Percentiles rank a stretch among this genome's conserved stretches.
These are phyloP conservation scores for Magallana nippona DNA, from an alignment of 2,888 invertebrate genomes.

Conservation along the genomic window DNA sequence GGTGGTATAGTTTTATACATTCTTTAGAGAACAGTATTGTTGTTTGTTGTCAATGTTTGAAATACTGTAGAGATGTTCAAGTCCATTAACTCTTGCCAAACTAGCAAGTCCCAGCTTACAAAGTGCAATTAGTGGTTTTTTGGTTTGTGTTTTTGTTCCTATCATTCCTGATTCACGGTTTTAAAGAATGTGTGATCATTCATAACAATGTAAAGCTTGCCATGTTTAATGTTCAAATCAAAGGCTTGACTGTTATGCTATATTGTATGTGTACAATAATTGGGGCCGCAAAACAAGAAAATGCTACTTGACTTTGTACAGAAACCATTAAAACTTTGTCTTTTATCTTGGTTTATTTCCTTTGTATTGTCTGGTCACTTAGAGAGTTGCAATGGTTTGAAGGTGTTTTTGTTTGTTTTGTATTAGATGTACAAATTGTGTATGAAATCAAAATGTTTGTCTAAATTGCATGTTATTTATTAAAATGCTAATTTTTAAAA, in stretches of 20 bases:
- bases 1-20: neutral
- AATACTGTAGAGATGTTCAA: neutral
- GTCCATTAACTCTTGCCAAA: conserved; percentile 22
- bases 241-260: neutral
- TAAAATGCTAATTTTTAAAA: conserved; percentile 7
- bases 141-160: neutral
- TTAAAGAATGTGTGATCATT: too few species aligned
- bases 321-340: neutral
- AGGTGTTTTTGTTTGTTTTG: neutral
- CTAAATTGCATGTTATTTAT: conserved; percentile 18
- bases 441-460: conserved; percentile 20
- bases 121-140: conserved; percentile 17
- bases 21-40: neutral
- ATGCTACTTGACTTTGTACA: neutral
- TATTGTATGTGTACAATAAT: neutral
- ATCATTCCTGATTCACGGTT: neutral
- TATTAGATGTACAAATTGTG: neutral
- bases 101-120: conserved; percentile 8
- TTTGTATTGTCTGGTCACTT: conserved; percentile 2
- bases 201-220: neutral
- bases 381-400: neutral
- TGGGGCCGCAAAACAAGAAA: too few species aligned
- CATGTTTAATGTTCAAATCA: neutral
- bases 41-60: conserved; percentile 13
- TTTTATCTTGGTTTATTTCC: neutral